Evolutionary conservation across 2,797 vertebrate genomes (phyloP), one percentile per base, ranked within the genome.

Genomic region (Sternotherus odoratus): DNA sequence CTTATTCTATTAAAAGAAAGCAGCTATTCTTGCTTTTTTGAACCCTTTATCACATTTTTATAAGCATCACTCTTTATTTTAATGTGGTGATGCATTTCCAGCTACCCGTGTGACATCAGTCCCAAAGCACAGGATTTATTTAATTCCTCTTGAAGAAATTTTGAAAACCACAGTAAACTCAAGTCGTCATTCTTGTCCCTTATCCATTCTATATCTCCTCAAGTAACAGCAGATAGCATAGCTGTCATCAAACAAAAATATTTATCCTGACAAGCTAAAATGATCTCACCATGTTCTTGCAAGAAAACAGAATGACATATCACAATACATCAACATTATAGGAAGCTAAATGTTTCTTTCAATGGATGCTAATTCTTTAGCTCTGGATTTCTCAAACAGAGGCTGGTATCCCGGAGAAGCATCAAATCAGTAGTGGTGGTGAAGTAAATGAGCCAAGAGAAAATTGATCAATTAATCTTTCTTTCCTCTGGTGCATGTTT

Each of bases 21-120:
- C 39, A 72, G 39, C 39, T 72, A 43, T 43, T 72, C 69, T 43
- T 72, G 36, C 21, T 39, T 74, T 74, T 66, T 66, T 48, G 46
- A 91, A 30, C 19, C 43, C 33, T 56, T 90, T 81, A 39, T 84
- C 72, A 49, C 43, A 15, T 87, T 87, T 87, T 83, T 74, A 6
- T 51, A 72, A 90, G 28, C 36, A 1, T 28, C 43, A 3, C 80
- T 91, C 51, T 51, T 2, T 54, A 46, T 50, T n/a, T 8, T 10
- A 30, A 8, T 56, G 11, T 69, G n/a, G 26, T 82, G 66, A 83
- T 92, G 46, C 50, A 24, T 46, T 57, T 85, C 79, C 33, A 69
- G 81, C 78, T 60, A 21, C 30, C 23, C 23, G 1, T 50, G 54
- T 72, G 77, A 6, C 33, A 83, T 21, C 33, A 33, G 8, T 83